These are phyloP conservation scores for Mallotus villosus DNA, from an alignment of 2,797 vertebrate species.

Conservation along the genomic window DNA sequence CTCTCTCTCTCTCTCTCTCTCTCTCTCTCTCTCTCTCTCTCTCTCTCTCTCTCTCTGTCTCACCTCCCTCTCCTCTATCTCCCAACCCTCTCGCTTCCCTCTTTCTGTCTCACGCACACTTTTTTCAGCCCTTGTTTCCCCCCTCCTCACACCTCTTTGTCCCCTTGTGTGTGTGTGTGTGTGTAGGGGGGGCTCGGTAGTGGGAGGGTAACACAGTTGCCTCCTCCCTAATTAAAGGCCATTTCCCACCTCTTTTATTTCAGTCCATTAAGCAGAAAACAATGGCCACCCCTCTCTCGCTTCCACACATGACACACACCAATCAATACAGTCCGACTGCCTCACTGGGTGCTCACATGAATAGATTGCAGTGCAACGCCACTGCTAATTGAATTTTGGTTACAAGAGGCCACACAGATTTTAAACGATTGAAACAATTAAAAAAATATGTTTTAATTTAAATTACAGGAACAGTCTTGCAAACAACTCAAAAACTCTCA, in stretches of 20 bases:
- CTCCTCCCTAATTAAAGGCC: conserved; percentile 90
- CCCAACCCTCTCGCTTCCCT: conserved; percentile 45
- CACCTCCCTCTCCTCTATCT: conserved; percentile 22
- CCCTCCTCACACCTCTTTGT: conserved; percentile 56
- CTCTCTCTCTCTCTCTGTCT: conserved; percentile 15
- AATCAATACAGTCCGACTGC: conserved; percentile 89
- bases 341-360: conserved; percentile 81
- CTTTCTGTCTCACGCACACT: conserved; percentile 52
- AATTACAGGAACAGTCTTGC: neutral
- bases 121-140: conserved; percentile 29
- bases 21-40: conserved; percentile 29
- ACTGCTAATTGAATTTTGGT: conserved; percentile 84
- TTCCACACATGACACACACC: conserved; percentile 86
- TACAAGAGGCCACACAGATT: conserved; percentile 41
- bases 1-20: conserved; percentile 63
- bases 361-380: conserved; percentile 84
- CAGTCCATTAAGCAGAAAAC: conserved; percentile 93
- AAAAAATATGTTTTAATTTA: neutral
- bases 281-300: conserved; percentile 79
- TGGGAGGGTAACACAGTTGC: conserved; percentile 77
- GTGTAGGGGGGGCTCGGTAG: conserved; percentile 55
- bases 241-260: conserved; percentile 93
- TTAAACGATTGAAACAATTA: conserved; percentile 38
- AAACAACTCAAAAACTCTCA: no score
- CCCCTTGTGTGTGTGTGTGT: conserved; percentile 29